phyloP scores from a whole-genome alignment of 2,888 invertebrate genomes.

The Harpagoxenus sublaevis region DNA sequence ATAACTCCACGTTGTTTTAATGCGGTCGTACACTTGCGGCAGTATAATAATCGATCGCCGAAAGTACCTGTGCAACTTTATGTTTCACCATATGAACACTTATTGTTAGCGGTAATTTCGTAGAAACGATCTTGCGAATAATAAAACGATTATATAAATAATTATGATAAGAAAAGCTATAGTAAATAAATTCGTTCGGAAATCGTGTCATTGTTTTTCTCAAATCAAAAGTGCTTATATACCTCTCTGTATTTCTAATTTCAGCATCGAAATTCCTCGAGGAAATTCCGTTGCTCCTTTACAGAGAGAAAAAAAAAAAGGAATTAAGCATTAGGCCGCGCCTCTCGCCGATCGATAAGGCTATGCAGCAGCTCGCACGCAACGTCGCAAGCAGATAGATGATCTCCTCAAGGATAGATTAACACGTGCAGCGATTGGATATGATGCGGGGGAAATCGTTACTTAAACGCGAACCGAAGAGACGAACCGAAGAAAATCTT shows the following conservation, averaged over 20 bases:
- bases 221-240: background rate
- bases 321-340: slow-evolving; percentile 30
- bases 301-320: slow-evolving; percentile 12
- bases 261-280: background rate
- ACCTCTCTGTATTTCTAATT: background rate
- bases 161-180: background rate
- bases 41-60: slow-evolving; percentile 23
- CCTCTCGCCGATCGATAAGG: slow-evolving; percentile 40
- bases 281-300: background rate
- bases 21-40: background rate
- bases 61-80: background rate
- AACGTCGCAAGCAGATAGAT: slow-evolving; percentile 36
- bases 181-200: background rate
- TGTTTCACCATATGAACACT: background rate
- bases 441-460: slow-evolving; percentile 23
- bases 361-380: slow-evolving; percentile 28
- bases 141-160: background rate
- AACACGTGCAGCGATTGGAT: slow-evolving; percentile 44
- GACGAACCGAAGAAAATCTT: slow-evolving; percentile 1
- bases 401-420: slow-evolving; percentile 49
- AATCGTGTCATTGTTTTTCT: background rate
- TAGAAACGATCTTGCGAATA: background rate
- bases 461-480: background rate
- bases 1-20: slow-evolving; percentile 32
- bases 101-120: background rate